Percentiles rank a stretch among this genome's conserved stretches.
phyloP scores from a whole-genome alignment of 2,888 invertebrate species.

The Vesta saturnalis region DNA sequence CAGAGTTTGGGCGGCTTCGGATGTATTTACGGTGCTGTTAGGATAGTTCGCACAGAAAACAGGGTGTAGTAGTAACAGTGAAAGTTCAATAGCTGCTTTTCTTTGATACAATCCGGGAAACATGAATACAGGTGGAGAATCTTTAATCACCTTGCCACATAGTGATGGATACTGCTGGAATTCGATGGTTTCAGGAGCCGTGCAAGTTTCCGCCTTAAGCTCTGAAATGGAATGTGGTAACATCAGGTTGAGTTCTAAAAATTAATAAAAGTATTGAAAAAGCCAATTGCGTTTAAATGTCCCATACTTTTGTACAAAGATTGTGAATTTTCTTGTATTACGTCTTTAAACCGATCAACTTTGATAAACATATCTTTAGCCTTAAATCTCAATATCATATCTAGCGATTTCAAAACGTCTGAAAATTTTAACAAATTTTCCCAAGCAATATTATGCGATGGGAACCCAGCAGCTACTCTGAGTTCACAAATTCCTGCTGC shows the following conservation, averaged over 20 bases:
- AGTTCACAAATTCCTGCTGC: constrained; percentile 54
- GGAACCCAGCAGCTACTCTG: constrained; percentile 54
- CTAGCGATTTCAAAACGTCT: constrained; percentile 53
- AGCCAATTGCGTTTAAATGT: too few species aligned
- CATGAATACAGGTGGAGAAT: constrained; percentile 59
- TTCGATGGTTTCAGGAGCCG: constrained; percentile 51
- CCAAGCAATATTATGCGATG: constrained; percentile 56
- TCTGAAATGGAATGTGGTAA: constrained; percentile 53
- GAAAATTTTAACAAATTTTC: constrained; percentile 50
- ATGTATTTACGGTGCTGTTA: constrained; percentile 45
- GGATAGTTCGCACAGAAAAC: constrained; percentile 58
- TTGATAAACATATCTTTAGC: constrained; percentile 52
- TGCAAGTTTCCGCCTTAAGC: constrained; percentile 46
- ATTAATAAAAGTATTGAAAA: neutral
- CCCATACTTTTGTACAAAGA: constrained; percentile 58
- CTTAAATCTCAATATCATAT: constrained; percentile 53
- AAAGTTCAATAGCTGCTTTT: constrained; percentile 51
- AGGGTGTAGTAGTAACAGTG: constrained; percentile 56
- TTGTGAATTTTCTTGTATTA: constrained; percentile 53
- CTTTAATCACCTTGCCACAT: constrained; percentile 56
- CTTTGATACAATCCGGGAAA: constrained; percentile 58
- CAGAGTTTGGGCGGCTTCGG: constrained; percentile 53
- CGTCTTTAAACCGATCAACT: constrained; percentile 51
- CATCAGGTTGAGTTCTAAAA: constrained; percentile 55
- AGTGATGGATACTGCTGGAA: constrained; percentile 56